These are phyloP conservation scores for Nothobranchius furzeri DNA, from an alignment of 2,113 vertebrate genomes.

Conservation along the genomic window DNA sequence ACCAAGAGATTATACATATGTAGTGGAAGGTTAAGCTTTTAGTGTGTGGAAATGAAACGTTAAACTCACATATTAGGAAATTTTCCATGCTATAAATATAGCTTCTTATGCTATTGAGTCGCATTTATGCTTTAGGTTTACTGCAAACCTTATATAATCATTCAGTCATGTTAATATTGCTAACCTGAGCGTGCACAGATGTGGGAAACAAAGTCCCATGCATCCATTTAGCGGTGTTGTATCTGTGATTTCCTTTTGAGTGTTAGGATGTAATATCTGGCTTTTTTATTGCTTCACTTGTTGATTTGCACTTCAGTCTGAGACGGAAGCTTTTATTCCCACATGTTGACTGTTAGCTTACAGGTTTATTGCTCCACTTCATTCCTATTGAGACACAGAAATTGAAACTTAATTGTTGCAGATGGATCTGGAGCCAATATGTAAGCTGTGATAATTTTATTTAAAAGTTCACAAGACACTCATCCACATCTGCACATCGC, in stretches of 20 bases:
- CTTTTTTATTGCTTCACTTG: neutral
- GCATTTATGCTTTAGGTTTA: too few species aligned
- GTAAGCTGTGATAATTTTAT: neutral
- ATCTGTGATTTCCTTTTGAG: constrained; percentile 12
- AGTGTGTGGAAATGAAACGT: constrained; percentile 7
- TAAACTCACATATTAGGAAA: neutral
- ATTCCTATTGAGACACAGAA: constrained; percentile 4
- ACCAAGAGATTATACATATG: constrained; percentile 40
- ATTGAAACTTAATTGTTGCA: neutral
- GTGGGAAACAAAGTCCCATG: constrained; percentile 14
- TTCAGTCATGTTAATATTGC: constrained; percentile 9
- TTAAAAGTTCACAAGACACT: too few species aligned
- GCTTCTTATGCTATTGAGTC: too few species aligned
- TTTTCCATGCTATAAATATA: too few species aligned
- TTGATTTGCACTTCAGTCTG: constrained; percentile 12
- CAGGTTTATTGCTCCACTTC: neutral
- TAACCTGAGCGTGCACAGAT: constrained; percentile 35
- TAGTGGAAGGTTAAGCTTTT: constrained; percentile 15
- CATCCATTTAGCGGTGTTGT: neutral
- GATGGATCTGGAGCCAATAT: neutral
- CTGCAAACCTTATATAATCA: neutral
- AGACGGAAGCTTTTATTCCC: neutral
- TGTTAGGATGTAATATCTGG: constrained; percentile 1
- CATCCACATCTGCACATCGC: constrained; percentile 20
- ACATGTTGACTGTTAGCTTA: neutral